A percentile compares a stretch with the other conserved stretches of the same genome.
These are phyloP conservation scores for Euclidia mi DNA, from an alignment of 2,888 invertebrate species.

Conservation along the genomic window DNA sequence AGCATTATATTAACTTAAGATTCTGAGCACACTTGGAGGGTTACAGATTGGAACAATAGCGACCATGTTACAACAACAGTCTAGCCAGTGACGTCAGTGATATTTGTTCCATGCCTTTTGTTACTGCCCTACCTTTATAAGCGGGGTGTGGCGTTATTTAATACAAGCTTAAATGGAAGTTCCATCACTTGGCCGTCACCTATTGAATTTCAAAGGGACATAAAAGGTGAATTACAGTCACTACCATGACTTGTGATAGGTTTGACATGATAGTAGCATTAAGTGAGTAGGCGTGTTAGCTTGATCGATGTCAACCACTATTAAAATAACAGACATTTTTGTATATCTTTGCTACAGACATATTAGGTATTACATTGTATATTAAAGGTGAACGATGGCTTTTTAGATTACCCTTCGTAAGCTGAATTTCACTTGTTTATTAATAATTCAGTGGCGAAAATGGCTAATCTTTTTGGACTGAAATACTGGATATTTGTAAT, in stretches of 20 bases:
- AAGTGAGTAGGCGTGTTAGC: slow-evolving; percentile 4
- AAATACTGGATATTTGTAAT: no score
- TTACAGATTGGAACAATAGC: slow-evolving; percentile 12
- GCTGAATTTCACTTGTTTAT: no score
- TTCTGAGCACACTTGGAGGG: not conserved
- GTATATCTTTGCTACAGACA: not conserved
- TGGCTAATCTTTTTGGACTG: no score
- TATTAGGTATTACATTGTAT: no score
- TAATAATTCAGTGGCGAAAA: no score
- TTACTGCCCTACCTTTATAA: slow-evolving; percentile 56
- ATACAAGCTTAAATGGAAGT: slow-evolving; percentile 62
- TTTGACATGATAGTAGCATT: slow-evolving; percentile 14
- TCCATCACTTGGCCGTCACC: slow-evolving; percentile 60
- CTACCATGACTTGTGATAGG: slow-evolving; percentile 37
- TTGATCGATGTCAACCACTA: slow-evolving; percentile 6
- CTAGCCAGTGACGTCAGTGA: slow-evolving; percentile 30
- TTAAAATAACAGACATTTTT: not conserved
- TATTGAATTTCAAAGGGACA: slow-evolving; percentile 67
- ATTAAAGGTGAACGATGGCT: no score
- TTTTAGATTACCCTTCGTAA: no score
- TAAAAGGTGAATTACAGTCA: slow-evolving; percentile 63
- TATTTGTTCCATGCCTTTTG: slow-evolving; percentile 49
- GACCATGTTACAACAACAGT: slow-evolving; percentile 16
- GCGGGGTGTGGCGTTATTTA: slow-evolving; percentile 62
- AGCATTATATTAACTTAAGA: not conserved